Evolutionary conservation across 2,888 invertebrate genomes (phyloP), one percentile per base, ranked within the genome.

Genomic region (Falcaria lacertinaria): DNA sequence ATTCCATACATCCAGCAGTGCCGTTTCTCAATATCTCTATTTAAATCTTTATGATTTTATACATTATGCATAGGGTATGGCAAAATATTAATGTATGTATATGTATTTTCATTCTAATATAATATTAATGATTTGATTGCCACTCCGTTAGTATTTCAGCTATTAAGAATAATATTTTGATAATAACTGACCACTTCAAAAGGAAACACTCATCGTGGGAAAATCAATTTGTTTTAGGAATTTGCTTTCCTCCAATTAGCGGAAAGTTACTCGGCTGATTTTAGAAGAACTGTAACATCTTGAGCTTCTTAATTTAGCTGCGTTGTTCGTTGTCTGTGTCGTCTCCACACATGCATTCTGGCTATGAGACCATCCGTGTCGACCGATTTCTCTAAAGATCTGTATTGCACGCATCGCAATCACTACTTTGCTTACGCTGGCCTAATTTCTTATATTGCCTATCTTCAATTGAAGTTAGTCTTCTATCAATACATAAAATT

Each of bases 321-420:
- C 48, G 52, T 53, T 57, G 60, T 63, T 64, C n/a, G n/a, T n/a
- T n/a, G n/a, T n/a, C n/a, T n/a, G n/a, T n/a, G n/a, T n/a, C n/a
- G 59, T 68, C 58, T 61, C 62, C 48, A 58, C 55, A 50, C 59
- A 57, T 63, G 67, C 79, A 81, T 82, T 74, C 76, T 72, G 47
- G 17, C 47, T 55, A 65, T 50, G 60, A 73, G 76, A 65, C 79
- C 78, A 70, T 71, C 72, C 80, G 58, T 70, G 64, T 66, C 74
- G 50, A 41, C 47, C 48, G 75, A 73, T 82, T 79, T 83, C 81
- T 72, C 74, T 63, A 49, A 59, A 58, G 54, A 67, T 67, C 64
- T 68, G n/a, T n/a, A n/a, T n/a, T n/a, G n/a, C n/a, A n/a, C 51
- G 64, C n/a, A 63, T 61, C 57, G 41, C 38, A 53, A 50, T 53